Base-by-base conservation (phyloP, 2,113 vertebrate species). In the Phylloscopus trochiloides region DNA sequence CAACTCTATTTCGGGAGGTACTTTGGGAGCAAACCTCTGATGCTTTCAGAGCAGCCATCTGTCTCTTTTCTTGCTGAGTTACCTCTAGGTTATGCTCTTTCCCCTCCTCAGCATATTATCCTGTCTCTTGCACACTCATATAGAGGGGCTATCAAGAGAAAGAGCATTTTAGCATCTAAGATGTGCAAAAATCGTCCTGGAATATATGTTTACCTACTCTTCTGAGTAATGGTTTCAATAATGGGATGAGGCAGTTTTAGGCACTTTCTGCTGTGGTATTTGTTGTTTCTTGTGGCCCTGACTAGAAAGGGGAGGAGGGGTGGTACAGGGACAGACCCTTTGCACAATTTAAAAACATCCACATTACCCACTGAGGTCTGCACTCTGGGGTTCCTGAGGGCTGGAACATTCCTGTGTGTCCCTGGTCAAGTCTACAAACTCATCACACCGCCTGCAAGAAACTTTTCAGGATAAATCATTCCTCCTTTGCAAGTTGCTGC, bases 41-140 rank as follows among this genome's bases (percentile, higher is more conserved):
- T 94, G 72, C 48, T 96, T 96, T 96, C 72, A 86, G 71, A 70
- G 61, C 78, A 76, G 42, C 92, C 94, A 96, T 95, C 95, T 97
- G 92, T 92, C 92, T 92, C 71, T n/a, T 48, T 38, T 77, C 72
- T 70, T 92, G 78, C 78, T 26, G 38, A 73, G 52, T 57, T 92
- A 86, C 79, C 85, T 94, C 72, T 90, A 93, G 82, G 93, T 96
- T 97, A 90, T 86, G 92, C 85, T 96, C 85, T 94, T 90, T 96
- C 62, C 66, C 43, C 75, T 96, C 45, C 70, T 86, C 59, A 90
- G 63, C 71, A 42, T 63, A 80, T 90, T 88, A 86, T 74, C 26
- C n/a, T 87, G 50, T 62, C 62, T 79, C 36, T 72, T 88, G 51
- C 32, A 67, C 17, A 10, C 40, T 80, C 18, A 32, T 19, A 54